These are phyloP conservation scores for Oceanodroma leucorhoa DNA, from an alignment of 2,797 vertebrate genomes.

Conservation along the genomic window DNA sequence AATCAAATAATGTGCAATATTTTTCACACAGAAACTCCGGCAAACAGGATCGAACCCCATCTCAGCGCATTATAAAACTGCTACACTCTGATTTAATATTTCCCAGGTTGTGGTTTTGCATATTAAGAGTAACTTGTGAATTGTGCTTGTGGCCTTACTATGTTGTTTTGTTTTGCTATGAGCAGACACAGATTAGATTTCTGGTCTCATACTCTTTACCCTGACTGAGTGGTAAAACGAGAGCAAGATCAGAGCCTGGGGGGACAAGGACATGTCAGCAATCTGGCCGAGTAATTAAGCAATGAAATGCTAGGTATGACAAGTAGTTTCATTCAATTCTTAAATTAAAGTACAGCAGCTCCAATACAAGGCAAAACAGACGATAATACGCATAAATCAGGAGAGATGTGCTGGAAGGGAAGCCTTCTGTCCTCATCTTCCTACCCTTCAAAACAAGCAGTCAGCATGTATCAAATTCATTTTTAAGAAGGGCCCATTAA, in stretches of 20 bases:
- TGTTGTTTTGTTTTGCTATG: background rate
- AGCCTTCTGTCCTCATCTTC: background rate
- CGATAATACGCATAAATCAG: background rate
- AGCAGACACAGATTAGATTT: background rate
- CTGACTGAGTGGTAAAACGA: background rate
- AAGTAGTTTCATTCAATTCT: background rate
- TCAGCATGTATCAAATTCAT: rapidly evolving
- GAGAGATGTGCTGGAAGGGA: background rate
- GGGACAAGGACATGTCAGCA: conserved; percentile 3
- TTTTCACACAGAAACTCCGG: background rate
- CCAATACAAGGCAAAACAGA: background rate
- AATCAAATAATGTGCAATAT: background rate
- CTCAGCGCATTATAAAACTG: background rate
- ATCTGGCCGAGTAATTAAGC: background rate
- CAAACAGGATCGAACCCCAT: background rate
- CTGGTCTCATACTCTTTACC: background rate
- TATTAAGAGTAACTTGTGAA: background rate
- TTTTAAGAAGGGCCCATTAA: background rate
- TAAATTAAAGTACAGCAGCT: background rate
- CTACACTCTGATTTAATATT: background rate
- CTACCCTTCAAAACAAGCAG: background rate
- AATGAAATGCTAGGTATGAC: background rate
- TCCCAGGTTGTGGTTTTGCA: background rate
- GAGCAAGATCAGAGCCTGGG: background rate
- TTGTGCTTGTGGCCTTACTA: background rate